These are phyloP conservation scores for Arizona elegans DNA, from an alignment of 2,113 vertebrate species.

Conservation along the genomic window DNA sequence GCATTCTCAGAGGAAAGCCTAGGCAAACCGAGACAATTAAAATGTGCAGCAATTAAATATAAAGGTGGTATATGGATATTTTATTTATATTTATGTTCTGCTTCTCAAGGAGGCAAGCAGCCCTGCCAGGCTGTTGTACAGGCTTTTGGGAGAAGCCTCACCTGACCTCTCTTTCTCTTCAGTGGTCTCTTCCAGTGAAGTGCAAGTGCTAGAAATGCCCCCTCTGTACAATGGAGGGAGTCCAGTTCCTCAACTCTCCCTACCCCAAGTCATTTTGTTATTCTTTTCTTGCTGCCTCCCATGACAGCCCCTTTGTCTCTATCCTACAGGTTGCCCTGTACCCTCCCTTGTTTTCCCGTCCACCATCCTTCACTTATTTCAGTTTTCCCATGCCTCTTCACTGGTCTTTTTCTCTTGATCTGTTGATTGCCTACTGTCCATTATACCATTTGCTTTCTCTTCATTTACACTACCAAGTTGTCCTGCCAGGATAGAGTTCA, in stretches of 20 bases:
- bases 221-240: neutral
- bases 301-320: no score
- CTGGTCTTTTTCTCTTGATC: neutral
- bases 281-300: neutral
- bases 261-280: neutral
- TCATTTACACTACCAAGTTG: neutral
- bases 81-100: neutral
- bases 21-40: neutral
- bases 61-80: neutral
- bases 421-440: no score
- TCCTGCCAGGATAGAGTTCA: neutral
- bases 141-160: neutral
- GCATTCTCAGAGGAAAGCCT: neutral
- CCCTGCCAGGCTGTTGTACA: neutral
- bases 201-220: neutral
- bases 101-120: neutral
- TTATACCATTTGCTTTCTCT: neutral
- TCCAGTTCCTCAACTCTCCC: neutral
- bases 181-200: neutral
- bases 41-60: neutral
- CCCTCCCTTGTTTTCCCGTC: neutral
- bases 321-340: neutral
- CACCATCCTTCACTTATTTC: neutral
- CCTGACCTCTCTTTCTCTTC: neutral
- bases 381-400: neutral